Evolutionary conservation across 2,113 vertebrate species (phyloP), one percentile per base, ranked within the genome.

Genomic region (Syrmaticus mikado): DNA sequence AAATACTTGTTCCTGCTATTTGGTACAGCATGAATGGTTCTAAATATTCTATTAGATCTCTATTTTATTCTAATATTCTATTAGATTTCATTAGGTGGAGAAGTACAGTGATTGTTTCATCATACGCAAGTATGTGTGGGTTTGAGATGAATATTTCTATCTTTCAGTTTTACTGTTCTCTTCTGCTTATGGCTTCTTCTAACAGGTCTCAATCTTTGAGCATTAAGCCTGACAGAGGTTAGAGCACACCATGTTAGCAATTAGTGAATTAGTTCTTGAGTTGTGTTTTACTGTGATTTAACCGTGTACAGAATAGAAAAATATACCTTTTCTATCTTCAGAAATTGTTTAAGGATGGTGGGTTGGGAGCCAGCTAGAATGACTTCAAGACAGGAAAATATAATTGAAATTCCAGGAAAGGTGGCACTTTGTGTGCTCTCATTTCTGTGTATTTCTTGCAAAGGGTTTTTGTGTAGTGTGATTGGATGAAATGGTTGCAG

Each of bases 91-190:
- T 28, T 70, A 34, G 15, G 3, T 57, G 45, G 40, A 87, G 79
- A 46, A 34, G 50, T 28, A 53, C 32, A 30, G 12, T 57, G 45
- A 38, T 22, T 0, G 0, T 65, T 83, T 32, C 41, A 58, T 22
- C 2, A 0, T 21, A 57, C 2, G 3, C 58, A 50, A 78, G 10
- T 32, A 25, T 0, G 0, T n/a, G 9, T 22, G 18, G 41, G 22
- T 62, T 78, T 77, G 60, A 60, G 41, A 62, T n/a, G 2, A 88
- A 50, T 1, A 0, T 36, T 65, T 77, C 6, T 46, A 14, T 72
- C 46, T 87, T 71, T 62, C 34, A 15, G 38, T 82, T 74, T 62
- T 32, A 15, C 34, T 78, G 8, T 34, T 68, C 16, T 72, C 11
- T 75, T 45, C 22, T 40, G 18, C 40, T 48, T 72, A 25, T 25